phyloP scores from a whole-genome alignment of 2,888 invertebrate species.

The Hymenopus coronatus region DNA sequence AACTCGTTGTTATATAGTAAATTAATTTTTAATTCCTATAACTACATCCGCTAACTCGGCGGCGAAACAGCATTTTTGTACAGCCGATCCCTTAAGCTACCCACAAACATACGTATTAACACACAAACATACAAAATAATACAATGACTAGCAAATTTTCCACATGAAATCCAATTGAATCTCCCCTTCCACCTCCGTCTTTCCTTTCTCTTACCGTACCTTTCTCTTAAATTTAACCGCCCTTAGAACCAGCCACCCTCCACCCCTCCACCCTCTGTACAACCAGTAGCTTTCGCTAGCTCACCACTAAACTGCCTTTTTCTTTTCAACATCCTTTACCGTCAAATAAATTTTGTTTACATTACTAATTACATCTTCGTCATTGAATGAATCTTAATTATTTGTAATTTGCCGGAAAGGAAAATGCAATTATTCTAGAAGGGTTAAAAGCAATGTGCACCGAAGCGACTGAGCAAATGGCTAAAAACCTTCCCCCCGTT shows the following conservation, averaged over 20 bases:
- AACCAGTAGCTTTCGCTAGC: conserved; percentile 6
- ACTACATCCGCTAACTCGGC: not conserved
- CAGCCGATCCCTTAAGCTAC: conserved; percentile 15
- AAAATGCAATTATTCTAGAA: conserved; percentile 34
- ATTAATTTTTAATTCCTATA: conserved; percentile 13
- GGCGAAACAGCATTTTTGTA: not conserved
- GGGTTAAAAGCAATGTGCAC: conserved; percentile 30
- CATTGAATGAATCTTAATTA: conserved; percentile 36
- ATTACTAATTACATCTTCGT: conserved; percentile 35
- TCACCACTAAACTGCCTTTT: conserved; percentile 22
- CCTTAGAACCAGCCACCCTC: not conserved
- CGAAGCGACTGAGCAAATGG: conserved; percentile 27
- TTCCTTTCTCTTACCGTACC: conserved; percentile 6
- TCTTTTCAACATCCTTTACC: conserved; percentile 27
- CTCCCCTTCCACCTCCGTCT: conserved; percentile 1
- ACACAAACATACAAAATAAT: conserved; percentile 14
- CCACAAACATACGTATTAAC: not conserved
- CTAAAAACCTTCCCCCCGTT: conserved; percentile 3
- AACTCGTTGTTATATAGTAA: not conserved
- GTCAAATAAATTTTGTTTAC: conserved; percentile 34
- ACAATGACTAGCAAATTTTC: conserved; percentile 29
- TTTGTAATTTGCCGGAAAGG: conserved; percentile 35
- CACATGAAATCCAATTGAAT: conserved; percentile 30
- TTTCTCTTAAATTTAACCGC: conserved; percentile 20
- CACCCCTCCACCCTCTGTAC: not conserved